Percentiles rank a stretch among this genome's conserved stretches.
Evolutionary conservation across 2,797 vertebrate genomes (phyloP).

Genomic region (Pantherophis alleghaniensis): DNA sequence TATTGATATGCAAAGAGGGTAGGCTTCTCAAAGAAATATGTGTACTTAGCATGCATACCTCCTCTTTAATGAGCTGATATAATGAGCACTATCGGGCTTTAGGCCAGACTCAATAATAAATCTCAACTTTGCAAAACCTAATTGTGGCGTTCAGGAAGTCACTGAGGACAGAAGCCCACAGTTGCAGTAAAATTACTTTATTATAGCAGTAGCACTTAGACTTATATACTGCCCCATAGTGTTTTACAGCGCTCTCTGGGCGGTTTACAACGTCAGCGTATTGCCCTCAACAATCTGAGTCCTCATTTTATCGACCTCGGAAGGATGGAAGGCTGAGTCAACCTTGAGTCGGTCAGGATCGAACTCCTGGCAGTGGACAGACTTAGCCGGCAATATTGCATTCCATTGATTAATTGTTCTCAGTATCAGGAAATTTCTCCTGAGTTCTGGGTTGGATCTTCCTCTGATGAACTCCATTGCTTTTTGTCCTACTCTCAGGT

Average conservation of each 20-base stretch:
- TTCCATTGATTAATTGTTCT: neutral
- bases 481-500: neutral
- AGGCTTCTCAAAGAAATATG: neutral
- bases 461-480: neutral
- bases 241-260: neutral
- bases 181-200: neutral
- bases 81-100: neutral
- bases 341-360: neutral
- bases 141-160: neutral
- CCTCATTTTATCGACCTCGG: neutral
- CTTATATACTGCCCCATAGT: neutral
- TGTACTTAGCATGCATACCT: neutral
- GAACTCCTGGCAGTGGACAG: neutral
- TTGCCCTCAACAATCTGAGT: neutral
- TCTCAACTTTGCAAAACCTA: neutral
- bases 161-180: neutral
- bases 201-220: neutral
- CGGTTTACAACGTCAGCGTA: neutral
- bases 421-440: neutral
- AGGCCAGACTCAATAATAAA: neutral
- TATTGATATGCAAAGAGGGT: neutral
- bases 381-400: neutral
- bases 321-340: neutral
- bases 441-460: neutral
- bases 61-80: neutral